Evolutionary conservation across 2,888 invertebrate genomes (phyloP), one percentile per base, ranked within the genome.

Genomic region (Suillia variegata): DNA sequence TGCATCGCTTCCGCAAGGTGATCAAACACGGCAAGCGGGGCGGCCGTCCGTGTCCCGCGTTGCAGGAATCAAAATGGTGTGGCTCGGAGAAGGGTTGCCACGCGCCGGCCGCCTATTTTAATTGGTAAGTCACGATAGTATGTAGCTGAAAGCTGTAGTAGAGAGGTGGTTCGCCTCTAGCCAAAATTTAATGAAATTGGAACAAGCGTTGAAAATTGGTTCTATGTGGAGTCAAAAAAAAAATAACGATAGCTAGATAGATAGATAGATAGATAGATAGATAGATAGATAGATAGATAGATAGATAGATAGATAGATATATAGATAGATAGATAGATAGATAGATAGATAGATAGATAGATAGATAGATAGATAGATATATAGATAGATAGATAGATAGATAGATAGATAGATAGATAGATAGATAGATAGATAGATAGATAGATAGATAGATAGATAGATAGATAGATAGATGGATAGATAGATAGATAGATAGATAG

Each of bases 1-100:
- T 92, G 82, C 86, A 89, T 80, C 88, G 96, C 70, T 88, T 88
- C 68, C 86, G 95, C 63, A 87, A 89, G 70, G 88, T 96, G 58
- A 82, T 90, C 67, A 89, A 90, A 71, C 89, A 91, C 70, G 89
- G 92, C 57, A 85, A 91, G 62, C 85, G 92, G 13, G 93, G 93
- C 13, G 96, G 96, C 10, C 85, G 87, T 24, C 85, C 89, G 5
- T 96, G 96, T 84, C 93, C 93, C 5, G 90, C 93, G 12, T 86
- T 94, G 57, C 87, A 89, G 66, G 91, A 94, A 77, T 92, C 92
- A 17, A 89, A 92, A 76, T 94, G 94, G 94, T 95, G 95, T 79
- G 93, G 94, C 60, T 89, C 91, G 66, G 87, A 87, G 64, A 85
- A 86, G 67, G 87, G 88, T 62, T 90, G 90, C 79, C 85, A 86